Evolutionary conservation across 1,140 invertebrate genomes (phyloP).

Genomic region (Solen grandis): DNA sequence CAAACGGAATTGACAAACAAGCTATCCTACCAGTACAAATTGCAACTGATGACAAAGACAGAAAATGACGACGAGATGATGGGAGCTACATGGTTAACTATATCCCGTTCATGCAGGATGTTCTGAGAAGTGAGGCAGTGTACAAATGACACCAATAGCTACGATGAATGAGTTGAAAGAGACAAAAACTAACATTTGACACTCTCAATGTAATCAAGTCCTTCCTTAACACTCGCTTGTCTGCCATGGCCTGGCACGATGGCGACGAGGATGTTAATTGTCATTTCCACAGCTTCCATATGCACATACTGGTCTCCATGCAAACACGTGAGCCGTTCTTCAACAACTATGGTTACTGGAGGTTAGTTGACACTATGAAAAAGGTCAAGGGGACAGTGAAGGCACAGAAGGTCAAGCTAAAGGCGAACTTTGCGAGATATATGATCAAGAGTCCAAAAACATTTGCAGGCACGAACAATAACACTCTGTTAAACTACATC

Average conservation of each 20-base stretch:
- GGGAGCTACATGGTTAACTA: too few relatives aligned
- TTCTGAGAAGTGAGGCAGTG: neutral
- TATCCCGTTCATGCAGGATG: neutral
- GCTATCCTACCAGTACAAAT: too few relatives aligned
- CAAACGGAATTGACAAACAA: too few relatives aligned
- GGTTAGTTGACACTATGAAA: neutral
- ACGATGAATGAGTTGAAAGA: neutral
- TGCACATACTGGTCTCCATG: neutral
- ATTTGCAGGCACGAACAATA: neutral
- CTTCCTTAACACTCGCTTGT: neutral
- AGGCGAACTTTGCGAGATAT: neutral
- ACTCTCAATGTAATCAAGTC: neutral
- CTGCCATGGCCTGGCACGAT: neutral
- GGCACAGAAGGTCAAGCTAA: neutral
- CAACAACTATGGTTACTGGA: neutral
- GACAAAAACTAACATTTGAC: neutral
- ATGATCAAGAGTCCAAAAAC: neutral
- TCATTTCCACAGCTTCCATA: neutral
- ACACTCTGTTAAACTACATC: neutral
- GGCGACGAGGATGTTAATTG: neutral
- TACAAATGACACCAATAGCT: neutral
- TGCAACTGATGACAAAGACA: too few relatives aligned
- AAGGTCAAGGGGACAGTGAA: neutral
- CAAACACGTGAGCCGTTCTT: neutral
- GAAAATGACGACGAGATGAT: too few relatives aligned